Base-by-base conservation (phyloP, 2,888 invertebrate species). In the Stenodera caucasica region DNA sequence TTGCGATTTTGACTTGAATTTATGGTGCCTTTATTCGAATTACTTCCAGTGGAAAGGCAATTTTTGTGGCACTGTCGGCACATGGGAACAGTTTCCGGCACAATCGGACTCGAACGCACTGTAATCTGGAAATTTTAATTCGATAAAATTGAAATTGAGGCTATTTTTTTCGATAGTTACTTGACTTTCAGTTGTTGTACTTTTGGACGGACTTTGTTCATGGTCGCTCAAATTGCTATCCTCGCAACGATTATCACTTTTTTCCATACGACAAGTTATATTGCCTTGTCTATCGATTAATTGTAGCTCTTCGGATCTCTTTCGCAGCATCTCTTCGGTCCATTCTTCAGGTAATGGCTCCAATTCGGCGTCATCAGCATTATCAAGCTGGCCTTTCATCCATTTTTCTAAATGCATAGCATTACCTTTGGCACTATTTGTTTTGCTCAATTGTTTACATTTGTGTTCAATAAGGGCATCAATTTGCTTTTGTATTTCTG, bases 61-160 rank as follows among this genome's bases (percentile, higher is more conserved):
- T 89, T 90, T 81, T 88, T 90, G 75, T 90, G 91, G 80, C 91
- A 91, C 79, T 90, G 88, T 67, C 88, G 86, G 80, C 91, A 91
- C 57, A 91, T 88, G 57, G 89, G 85, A 73, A 90, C 84, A 59
- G 88, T 86, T 80, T 90, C 90, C 63, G 88, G 87, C 55, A 87
- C 86, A 61, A 88, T 85, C 61, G 90, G 90, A 79, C 90, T 90
- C 54, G 90, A 90, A 72, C 90, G 85, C 58, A 91, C 90, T 53
- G 90, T 90, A 68, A 90, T 89, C 90, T 90, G 81, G 65, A 82
- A 71, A 61, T 0, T 18, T 18, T 29, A 15, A 26, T 15, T n/a
- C n/a, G n/a, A n/a, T n/a, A n/a, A n/a, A n/a, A n/a, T n/a, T n/a
- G n/a, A n/a, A n/a, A n/a, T n/a, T n/a, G n/a, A n/a, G n/a, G n/a